Evolutionary conservation across 1,140 invertebrate species (phyloP), one percentile per base, ranked within the genome.

Genomic region (Belonocnema kinseyi): DNA sequence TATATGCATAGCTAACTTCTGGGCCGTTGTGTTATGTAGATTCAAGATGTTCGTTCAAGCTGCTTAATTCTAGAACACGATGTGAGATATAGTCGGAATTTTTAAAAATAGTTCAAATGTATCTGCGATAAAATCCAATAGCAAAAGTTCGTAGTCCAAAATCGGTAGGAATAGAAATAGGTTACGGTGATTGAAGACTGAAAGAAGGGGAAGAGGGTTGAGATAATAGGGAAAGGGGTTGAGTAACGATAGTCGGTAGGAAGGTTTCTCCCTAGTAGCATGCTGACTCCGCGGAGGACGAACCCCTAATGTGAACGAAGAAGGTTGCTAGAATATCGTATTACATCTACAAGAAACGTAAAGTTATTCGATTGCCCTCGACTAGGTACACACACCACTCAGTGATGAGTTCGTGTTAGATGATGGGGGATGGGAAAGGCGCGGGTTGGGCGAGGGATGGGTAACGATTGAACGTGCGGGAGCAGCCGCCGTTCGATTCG

Each of bases 281-380:
- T n/a, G 10, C 17, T 54, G 53, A n/a, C n/a, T n/a, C 17, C 17
- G 7, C 0, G 17, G 53, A 54, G 17, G 2, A 16, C 16, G n/a
- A 54, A 17, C n/a, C n/a, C 17, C 17, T 10, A 54, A 54, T 19
- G 16, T 17, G 17, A n/a, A 66, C 26, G 21, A 50, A 71, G 66
- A 73, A 46, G 54, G n/a, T 51, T 52, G 58, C 76, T 74, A 58
- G 80, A 77, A 83, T 83, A 83, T 82, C 76, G 70, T 74, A 73
- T 82, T 77, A 75, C 70, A 76, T 76, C 17, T 72, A 58, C 50
- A 33, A 33, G 71, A 76, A 56, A 78, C 72, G 51, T 51, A 61
- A 72, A 72, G 75, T 81, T 81, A 75, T 79, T 81, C 51, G 80
- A 73, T 75, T 21, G 71, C 50, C 19, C 21, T 70, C 51, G 26